Percentiles rank a stretch among this genome's conserved stretches.
These are phyloP conservation scores for Pelochelys cantorii DNA, from an alignment of 2,797 vertebrate genomes.

Conservation along the genomic window DNA sequence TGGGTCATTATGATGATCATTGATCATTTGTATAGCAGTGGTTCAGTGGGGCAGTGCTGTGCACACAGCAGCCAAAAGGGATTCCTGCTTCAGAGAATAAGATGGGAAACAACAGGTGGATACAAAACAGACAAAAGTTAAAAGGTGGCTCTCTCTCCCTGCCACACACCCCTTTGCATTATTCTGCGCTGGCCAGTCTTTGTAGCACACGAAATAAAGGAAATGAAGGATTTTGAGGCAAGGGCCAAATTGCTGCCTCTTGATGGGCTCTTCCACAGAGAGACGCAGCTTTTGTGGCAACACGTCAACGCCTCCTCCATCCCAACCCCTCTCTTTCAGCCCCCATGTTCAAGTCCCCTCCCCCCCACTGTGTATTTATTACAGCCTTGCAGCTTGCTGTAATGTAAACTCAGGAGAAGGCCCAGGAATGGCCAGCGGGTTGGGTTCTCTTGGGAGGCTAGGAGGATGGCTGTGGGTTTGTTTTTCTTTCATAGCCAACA, in stretches of 20 bases:
- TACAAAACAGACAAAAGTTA: not conserved
- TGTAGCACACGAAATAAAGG: not conserved
- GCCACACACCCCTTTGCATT: not conserved
- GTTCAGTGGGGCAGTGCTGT: not conserved
- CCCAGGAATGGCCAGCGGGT: constrained; percentile 22
- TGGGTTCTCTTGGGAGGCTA: constrained; percentile 24
- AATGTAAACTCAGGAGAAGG: not conserved
- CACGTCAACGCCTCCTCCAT: not conserved
- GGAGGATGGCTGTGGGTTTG: not conserved
- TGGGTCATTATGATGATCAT: not conserved
- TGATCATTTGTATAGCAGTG: not conserved
- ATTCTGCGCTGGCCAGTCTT: not conserved
- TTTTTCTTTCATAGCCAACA: constrained; percentile 52
- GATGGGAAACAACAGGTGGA: not conserved
- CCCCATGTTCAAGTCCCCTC: accelerated
- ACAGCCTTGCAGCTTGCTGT: accelerated
- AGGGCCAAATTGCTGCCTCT: not conserved
- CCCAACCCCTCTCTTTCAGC: not conserved
- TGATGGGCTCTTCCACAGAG: not conserved
- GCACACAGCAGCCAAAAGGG: not conserved
- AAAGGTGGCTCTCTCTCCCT: not conserved
- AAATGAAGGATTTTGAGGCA: not conserved
- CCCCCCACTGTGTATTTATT: not conserved
- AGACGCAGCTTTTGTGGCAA: not conserved
- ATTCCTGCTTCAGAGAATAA: not conserved